Percentiles rank a stretch among this genome's conserved stretches.
Conservation (phyloP, 1,140 invertebrate genomes). For the Hylaeus volcanicus region DNA sequence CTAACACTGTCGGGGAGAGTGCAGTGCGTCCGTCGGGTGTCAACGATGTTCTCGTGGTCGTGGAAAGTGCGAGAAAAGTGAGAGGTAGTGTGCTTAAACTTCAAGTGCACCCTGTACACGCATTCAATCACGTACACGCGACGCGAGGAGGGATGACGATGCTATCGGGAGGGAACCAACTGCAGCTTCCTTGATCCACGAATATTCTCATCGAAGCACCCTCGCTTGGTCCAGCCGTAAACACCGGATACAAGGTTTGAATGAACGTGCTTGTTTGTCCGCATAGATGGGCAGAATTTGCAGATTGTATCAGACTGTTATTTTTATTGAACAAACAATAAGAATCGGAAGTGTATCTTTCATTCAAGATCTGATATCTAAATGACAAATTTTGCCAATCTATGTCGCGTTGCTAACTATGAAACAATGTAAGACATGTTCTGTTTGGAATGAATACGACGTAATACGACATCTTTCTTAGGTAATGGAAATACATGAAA, state of each 20-base stretch:
- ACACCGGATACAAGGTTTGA: constrained; percentile 53
- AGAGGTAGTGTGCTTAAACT: constrained; percentile 27
- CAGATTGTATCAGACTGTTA: too few species aligned
- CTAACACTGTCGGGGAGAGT: constrained; percentile 1
- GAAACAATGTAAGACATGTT: not conserved
- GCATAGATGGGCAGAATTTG: too few species aligned
- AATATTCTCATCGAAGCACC: constrained; percentile 14
- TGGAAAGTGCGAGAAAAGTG: constrained; percentile 67
- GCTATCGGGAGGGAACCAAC: constrained; percentile 44
- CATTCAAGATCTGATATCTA: too few species aligned
- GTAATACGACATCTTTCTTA: too few species aligned
- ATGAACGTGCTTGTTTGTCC: not conserved
- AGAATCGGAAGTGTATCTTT: too few species aligned
- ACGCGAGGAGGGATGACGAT: constrained; percentile 49
- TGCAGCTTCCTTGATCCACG: constrained; percentile 55
- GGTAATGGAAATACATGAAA: too few species aligned
- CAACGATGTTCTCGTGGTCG: constrained; percentile 58
- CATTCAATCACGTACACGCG: not conserved
- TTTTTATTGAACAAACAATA: too few species aligned
- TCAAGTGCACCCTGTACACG: constrained; percentile 19
- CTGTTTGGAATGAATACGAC: not conserved
- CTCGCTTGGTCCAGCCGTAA: constrained; percentile 30
- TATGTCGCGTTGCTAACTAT: too few species aligned
- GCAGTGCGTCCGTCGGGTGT: constrained; percentile 23
- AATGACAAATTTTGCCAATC: too few species aligned